These are phyloP conservation scores for Ommatoiulus sabulosus DNA, from an alignment of 2,888 invertebrate species.

Conservation along the genomic window DNA sequence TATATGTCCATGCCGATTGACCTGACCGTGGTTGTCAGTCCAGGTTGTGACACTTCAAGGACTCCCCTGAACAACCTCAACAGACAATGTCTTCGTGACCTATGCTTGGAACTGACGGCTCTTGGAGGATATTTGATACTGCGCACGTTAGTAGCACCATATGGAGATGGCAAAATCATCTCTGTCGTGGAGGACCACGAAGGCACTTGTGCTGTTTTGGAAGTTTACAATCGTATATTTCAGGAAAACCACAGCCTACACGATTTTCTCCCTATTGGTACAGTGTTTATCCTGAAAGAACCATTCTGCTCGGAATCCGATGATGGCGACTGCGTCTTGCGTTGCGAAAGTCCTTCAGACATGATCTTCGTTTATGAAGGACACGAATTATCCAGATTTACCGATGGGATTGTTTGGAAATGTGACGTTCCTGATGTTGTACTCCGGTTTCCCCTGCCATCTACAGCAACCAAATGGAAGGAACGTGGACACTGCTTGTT, in stretches of 20 bases:
- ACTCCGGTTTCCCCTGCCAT: neutral
- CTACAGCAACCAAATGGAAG: neutral
- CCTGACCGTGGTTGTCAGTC: neutral
- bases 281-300: slow-evolving; percentile 27
- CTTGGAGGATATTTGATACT: slow-evolving; percentile 19
- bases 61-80: slow-evolving; percentile 33
- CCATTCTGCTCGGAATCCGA: neutral
- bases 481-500: neutral
- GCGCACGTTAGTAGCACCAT: neutral
- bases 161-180: too few species aligned
- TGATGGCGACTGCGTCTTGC: neutral
- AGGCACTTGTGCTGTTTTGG: neutral
- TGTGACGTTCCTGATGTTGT: neutral
- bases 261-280: neutral
- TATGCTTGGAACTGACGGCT: neutral
- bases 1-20: neutral
- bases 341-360: neutral
- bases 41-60: neutral
- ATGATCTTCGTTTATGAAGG: slow-evolving; percentile 8
- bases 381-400: neutral
- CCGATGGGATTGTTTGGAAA: neutral
- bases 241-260: neutral
- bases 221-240: neutral
- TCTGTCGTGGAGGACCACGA: slow-evolving; percentile 41
- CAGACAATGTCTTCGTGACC: neutral